Conservation (phyloP, 2,113 vertebrate genomes). For the Oceanites oceanicus region DNA sequence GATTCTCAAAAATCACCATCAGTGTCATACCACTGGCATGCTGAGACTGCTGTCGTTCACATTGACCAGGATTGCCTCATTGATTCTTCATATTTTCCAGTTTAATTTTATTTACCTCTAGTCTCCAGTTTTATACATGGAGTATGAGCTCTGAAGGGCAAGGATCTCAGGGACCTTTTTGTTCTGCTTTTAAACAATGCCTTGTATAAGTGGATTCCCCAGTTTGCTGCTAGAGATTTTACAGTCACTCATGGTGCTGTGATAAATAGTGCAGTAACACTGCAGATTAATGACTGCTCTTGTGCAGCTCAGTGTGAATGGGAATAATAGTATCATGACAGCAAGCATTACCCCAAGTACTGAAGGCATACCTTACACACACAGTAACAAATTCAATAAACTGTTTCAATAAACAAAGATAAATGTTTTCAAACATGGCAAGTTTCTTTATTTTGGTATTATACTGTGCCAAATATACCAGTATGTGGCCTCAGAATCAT, state of each 20-base stretch:
- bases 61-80: fast-evolving
- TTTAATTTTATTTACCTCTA: neutral
- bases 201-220: neutral
- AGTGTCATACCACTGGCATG: neutral
- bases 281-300: neutral
- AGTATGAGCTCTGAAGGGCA: neutral
- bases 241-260: neutral
- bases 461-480: neutral
- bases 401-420: neutral
- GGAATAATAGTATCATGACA: neutral
- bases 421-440: neutral
- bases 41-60: neutral
- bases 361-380: neutral
- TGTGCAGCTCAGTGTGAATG: neutral
- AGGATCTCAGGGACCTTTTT: neutral
- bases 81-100: neutral
- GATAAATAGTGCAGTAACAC: neutral
- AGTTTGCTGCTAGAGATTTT: neutral
- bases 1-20: neutral
- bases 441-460: neutral
- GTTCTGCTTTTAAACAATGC: neutral
- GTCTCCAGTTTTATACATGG: neutral
- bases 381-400: neutral
- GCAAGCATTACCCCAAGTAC: neutral
- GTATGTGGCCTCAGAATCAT: neutral